Evolutionary conservation across 2,888 invertebrate species (phyloP), one percentile per base, ranked within the genome.

Genomic region (Autographa pulchrina): DNA sequence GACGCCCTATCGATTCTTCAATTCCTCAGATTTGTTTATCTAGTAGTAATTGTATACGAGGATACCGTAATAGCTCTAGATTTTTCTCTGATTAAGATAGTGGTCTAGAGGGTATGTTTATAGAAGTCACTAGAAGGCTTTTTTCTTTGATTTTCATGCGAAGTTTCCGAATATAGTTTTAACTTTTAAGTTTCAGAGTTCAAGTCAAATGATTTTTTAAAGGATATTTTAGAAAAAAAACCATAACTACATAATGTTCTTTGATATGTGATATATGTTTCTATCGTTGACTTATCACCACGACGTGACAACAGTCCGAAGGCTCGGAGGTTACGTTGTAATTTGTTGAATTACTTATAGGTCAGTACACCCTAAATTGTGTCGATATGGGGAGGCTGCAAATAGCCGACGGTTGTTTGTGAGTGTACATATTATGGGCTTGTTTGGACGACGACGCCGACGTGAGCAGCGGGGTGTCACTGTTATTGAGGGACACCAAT

Each of bases 391-490:
- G 80, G 70, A 72, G 72, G 73, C 81, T 80, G 43, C 76, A 89
- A 89, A 90, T 90, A 91, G 84, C 85, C 77, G 62, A 63, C 68
- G 73, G 56, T 85, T 89, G 90, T 85, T 81, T 87, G 80, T 87
- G 88, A 88, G 78, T 62, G 86, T 61, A 81, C 77, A 78, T 85
- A 66, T 81, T 79, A 58, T 5, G 54, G 70, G 72, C 78, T 78
- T 78, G 84, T 86, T 84, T 83, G 73, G 76, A 77, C 52, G 83
- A 54, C 54, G 54, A 16, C 48, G 48, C 48, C 54, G 54, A 81
- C 75, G 63, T 48, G 60, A 75, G 59, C 89, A 85, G 85, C 85
- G 85, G 89, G 89, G 74, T 48, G 79, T 71, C 82, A 69, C 54
- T 75, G 77, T 69, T 75, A 78, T 75, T 68, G 77, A 78, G 71